Percentiles rank a stretch among this genome's conserved stretches.
Evolutionary conservation across 1,140 invertebrate species (phyloP).

Genomic region (Mya arenaria): DNA sequence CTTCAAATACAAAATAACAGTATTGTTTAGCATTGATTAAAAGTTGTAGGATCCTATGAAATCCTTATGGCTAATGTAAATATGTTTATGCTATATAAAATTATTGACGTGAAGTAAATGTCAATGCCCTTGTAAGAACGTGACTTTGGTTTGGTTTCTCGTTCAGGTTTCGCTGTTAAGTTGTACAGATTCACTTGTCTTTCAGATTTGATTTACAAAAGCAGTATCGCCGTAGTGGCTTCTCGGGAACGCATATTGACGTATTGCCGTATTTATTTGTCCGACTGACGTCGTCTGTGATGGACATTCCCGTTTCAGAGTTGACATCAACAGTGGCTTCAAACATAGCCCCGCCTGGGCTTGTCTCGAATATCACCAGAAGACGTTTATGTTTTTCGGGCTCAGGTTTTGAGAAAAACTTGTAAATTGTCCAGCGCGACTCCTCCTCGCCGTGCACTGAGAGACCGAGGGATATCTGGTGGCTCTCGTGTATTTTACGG

Average conservation of each 20-base stretch:
- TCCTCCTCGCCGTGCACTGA: conserved; percentile 50
- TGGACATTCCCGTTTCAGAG: conserved; percentile 35
- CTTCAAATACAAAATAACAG: no score
- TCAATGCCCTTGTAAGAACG: no score
- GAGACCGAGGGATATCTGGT: conserved; percentile 24
- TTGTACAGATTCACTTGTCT: no score
- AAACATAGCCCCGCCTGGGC: conserved; percentile 40
- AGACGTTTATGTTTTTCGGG: conserved; percentile 61
- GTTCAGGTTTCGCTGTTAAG: background rate
- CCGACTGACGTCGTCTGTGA: conserved; percentile 50
- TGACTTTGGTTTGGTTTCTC: background rate
- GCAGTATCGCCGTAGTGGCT: conserved; percentile 41
- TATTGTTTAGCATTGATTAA: background rate
- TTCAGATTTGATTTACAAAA: conserved; percentile 26
- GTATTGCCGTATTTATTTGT: conserved; percentile 54
- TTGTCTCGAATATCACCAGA: conserved; percentile 46
- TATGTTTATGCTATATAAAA: background rate
- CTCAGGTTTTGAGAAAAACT: conserved; percentile 70
- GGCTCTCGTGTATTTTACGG: conserved; percentile 44
- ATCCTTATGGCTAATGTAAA: background rate
- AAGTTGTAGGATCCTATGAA: background rate
- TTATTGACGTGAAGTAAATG: no score
- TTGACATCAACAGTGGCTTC: conserved; percentile 42
- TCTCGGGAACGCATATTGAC: conserved; percentile 48
- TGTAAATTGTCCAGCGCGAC: conserved; percentile 54